Evolutionary conservation across 2,888 invertebrate species (phyloP), one percentile per base, ranked within the genome.

Genomic region (Drosophila cognata): DNA sequence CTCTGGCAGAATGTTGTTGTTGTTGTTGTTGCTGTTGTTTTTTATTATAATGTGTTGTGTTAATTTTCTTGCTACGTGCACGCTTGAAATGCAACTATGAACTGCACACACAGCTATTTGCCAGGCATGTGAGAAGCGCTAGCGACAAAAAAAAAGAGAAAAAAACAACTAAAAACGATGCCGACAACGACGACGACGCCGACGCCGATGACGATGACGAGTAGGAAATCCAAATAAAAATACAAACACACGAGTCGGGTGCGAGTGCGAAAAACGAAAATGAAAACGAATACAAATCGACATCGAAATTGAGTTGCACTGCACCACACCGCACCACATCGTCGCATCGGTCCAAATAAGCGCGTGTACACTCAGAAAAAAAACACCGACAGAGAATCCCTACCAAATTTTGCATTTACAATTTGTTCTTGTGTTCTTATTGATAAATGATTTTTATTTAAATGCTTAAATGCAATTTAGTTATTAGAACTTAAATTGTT

Each of bases 51-150:
- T 38, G 36, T 38, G 28, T 16, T 60, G 28, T 50, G n/a, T 25
- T 50, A 33, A 13, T 41, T 13, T 25, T 31, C 21, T 41, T 57
- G 56, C 52, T 88, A 90, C 87, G 89, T 86, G 87, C 75, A 71
- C 81, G 90, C 69, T 84, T 64, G 70, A 79, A 89, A 72, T 87
- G 79, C 89, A 89, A 84, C 80, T 87, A 69, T 63, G 87, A 90
- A 87, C 90, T 87, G 86, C 73, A 85, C 71, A 79, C 56, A 66
- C 69, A 72, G 71, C 76, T 69, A 66, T 53, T 63, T n/a, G 38
- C 69, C 65, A 77, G 71, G 66, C 69, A 77, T 64, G 53, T 56
- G 71, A 73, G 74, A 74, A 71, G 78, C 82, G 71, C 73, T 58
- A 71, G 74, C 67, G 64, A 61, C 64, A 71, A 52, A 60, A 66